Percentiles rank a stretch among this genome's conserved stretches.
Evolutionary conservation across 2,113 vertebrate species (phyloP).

Genomic region (Eretmochelys imbricata): DNA sequence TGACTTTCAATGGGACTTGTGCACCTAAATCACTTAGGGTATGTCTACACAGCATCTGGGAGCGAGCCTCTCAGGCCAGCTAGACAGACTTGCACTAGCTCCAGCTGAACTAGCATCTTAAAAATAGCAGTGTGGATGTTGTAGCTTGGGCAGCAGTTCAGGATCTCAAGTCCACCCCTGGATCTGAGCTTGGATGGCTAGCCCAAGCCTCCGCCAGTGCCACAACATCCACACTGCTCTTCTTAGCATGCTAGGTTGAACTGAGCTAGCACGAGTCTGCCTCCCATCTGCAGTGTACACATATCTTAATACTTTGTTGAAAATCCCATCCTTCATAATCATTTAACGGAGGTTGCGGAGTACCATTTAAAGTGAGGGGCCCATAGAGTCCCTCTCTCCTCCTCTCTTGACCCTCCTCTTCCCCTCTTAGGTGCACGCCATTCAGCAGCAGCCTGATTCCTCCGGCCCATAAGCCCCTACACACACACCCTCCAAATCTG

Average conservation of each 20-base stretch:
- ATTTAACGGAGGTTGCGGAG: background rate
- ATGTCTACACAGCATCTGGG: background rate
- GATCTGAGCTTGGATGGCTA: background rate
- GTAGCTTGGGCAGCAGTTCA: background rate
- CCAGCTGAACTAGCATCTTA: background rate
- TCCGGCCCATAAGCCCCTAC: background rate
- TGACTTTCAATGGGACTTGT: background rate
- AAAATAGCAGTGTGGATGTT: background rate
- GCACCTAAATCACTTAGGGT: background rate
- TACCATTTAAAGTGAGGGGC: background rate
- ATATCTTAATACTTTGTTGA: background rate
- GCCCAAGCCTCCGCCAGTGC: background rate
- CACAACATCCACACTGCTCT: background rate
- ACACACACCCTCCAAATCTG: background rate
- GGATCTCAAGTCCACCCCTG: background rate
- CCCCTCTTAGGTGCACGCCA: background rate
- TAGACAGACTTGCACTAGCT: background rate
- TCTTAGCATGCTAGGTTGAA: background rate
- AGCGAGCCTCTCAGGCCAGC: background rate
- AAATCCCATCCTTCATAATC: background rate
- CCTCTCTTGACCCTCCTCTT: background rate
- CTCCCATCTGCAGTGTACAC: background rate
- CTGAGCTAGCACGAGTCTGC: background rate
- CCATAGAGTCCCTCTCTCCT: background rate
- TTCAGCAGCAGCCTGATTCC: background rate